Percentiles rank a stretch among this genome's conserved stretches.
Evolutionary conservation across 2,113 vertebrate species (phyloP).

Genomic region (Cyphomyrus plagiostoma): DNA sequence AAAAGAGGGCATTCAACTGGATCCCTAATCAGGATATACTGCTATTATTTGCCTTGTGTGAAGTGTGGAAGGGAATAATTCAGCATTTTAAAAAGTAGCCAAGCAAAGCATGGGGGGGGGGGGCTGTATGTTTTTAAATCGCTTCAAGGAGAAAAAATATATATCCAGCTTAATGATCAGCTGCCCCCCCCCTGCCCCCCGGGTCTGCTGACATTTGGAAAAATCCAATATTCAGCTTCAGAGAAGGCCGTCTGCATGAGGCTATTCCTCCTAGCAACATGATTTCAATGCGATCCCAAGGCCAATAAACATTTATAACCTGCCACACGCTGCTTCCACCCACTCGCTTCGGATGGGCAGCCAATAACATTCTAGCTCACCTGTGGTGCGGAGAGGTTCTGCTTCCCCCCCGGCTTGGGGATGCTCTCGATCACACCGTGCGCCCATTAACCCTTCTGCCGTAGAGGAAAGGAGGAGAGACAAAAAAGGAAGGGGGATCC

Average conservation of each 20-base stretch:
- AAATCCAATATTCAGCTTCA: conserved; percentile 67
- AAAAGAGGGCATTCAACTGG: background rate
- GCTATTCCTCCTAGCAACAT: conserved; percentile 48
- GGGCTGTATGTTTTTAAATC: conserved; percentile 33
- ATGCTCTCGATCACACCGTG: background rate
- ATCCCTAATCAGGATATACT: background rate
- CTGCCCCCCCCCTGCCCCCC: conserved; percentile 27
- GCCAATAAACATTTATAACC: conserved; percentile 60
- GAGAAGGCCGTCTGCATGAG: conserved; percentile 41
- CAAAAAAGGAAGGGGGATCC: background rate
- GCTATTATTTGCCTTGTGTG: background rate
- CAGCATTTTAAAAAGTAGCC: conserved; percentile 36
- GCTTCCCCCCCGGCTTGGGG: background rate
- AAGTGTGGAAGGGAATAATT: conserved; percentile 58
- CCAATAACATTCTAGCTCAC: conserved; percentile 13
- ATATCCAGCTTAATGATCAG: conserved; percentile 71
- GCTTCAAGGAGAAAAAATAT: conserved; percentile 63
- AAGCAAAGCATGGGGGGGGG: background rate
- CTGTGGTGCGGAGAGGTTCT: background rate
- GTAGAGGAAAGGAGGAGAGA: background rate
- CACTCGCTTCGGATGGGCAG: background rate
- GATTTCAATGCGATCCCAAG: conserved; percentile 51
- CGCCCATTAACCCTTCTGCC: background rate
- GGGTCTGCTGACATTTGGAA: conserved; percentile 62
- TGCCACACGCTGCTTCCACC: conserved; percentile 24